Percentiles rank a stretch among this genome's conserved stretches.
Conservation (phyloP, 2,888 invertebrate species). For the Cheilosia soror region DNA sequence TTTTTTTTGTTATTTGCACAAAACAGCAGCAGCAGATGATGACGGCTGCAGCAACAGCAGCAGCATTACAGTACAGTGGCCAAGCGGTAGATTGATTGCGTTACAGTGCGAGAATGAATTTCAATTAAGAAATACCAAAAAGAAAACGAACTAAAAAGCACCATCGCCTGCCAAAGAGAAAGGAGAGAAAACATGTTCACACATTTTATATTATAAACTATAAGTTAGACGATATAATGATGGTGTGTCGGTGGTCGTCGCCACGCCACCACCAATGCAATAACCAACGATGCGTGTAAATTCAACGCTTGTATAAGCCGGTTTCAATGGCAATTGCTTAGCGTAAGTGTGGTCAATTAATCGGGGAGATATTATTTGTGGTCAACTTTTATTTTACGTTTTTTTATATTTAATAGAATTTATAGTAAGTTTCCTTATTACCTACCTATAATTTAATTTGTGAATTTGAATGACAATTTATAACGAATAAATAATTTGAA, state of each 20-base stretch:
- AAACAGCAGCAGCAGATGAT: constrained; percentile 35
- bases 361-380: constrained; percentile 33
- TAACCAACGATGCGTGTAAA: constrained; percentile 73
- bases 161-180: constrained; percentile 61
- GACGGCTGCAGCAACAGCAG: constrained; percentile 20
- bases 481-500: too few species aligned
- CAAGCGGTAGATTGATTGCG: constrained; percentile 68
- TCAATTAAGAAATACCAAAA: constrained; percentile 63
- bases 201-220: constrained; percentile 60
- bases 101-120: constrained; percentile 69
- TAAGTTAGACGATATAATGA: constrained; percentile 65
- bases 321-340: constrained; percentile 65
- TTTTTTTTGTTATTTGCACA: constrained; percentile 10
- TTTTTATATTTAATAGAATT: background rate
- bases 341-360: constrained; percentile 64
- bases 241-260: constrained; percentile 29
- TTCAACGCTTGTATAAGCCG: constrained; percentile 71
- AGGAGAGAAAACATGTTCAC: constrained; percentile 74
- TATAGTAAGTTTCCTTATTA: background rate
- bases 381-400: background rate
- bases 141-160: constrained; percentile 47
- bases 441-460: too few species aligned
- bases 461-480: too few species aligned
- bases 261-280: constrained; percentile 53
- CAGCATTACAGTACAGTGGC: constrained; percentile 34